A percentile compares a stretch with the other conserved stretches of the same genome.
phyloP scores from a whole-genome alignment of 2,113 vertebrate species.

The Edolisoma coerulescens region DNA sequence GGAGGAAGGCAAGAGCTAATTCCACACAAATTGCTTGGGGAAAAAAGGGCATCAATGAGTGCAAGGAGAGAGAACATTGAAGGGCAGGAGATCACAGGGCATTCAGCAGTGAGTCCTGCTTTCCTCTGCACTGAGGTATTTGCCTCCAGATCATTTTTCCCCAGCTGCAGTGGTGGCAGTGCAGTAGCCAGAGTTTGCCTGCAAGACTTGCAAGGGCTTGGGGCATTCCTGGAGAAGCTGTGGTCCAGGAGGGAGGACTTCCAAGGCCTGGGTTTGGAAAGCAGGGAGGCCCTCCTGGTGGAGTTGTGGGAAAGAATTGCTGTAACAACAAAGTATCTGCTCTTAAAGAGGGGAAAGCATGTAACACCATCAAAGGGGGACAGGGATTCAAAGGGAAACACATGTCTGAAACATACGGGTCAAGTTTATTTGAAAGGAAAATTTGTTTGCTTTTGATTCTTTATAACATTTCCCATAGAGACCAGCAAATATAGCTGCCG shows the following conservation, averaged over 20 bases:
- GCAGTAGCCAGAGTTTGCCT: background rate
- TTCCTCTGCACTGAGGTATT: accelerated
- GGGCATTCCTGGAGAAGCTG: background rate
- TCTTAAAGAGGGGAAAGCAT: background rate
- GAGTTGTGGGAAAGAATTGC: background rate
- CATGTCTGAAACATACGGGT: background rate
- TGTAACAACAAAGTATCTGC: background rate
- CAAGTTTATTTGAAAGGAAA: conserved; percentile 33
- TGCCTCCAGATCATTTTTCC: no score
- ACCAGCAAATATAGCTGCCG: conserved; percentile 11
- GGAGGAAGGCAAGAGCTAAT: background rate
- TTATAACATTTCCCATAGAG: background rate
- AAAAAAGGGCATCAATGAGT: accelerated
- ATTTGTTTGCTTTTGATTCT: conserved; percentile 43
- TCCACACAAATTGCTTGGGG: background rate
- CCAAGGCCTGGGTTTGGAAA: background rate
- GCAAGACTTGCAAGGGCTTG: background rate
- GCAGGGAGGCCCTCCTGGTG: background rate
- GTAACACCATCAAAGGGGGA: background rate
- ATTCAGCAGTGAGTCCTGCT: background rate
- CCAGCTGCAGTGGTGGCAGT: background rate
- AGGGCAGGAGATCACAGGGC: background rate
- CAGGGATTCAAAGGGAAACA: background rate
- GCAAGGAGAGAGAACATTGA: background rate
- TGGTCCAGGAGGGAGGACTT: background rate